Percentiles rank a stretch among this genome's conserved stretches.
These are phyloP conservation scores for Amiota communis DNA, from an alignment of 2,888 invertebrate genomes.

Conservation along the genomic window DNA sequence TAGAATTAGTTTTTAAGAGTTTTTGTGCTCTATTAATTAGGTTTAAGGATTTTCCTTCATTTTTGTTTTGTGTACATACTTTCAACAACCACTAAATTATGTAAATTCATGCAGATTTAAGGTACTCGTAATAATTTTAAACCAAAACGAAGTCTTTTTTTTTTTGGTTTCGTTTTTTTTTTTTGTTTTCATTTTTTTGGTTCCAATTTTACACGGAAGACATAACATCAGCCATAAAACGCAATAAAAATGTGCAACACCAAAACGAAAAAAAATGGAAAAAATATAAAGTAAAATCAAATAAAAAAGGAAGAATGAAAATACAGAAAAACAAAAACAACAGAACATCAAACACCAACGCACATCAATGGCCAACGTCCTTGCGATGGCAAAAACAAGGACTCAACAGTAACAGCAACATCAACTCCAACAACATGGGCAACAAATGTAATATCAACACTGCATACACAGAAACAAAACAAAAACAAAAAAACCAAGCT, in stretches of 20 bases:
- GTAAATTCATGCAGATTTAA: neutral
- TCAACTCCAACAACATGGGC: slow-evolving; percentile 34
- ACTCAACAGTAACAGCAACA: slow-evolving; percentile 17
- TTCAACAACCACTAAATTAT: neutral
- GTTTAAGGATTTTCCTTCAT: too few species aligned
- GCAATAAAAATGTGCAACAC: slow-evolving; percentile 27
- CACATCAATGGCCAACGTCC: slow-evolving; percentile 54
- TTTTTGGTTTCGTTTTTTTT: neutral
- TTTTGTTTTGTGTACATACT: neutral
- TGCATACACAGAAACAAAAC: neutral
- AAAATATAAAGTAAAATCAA: neutral
- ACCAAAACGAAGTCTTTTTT: neutral
- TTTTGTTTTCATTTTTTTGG: too few species aligned
- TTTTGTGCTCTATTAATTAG: too few species aligned
- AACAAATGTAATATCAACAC: slow-evolving; percentile 33
- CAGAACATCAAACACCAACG: slow-evolving; percentile 43
- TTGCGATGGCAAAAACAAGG: slow-evolving; percentile 48
- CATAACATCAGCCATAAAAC: slow-evolving; percentile 28
- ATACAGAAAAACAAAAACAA: slow-evolving; percentile 26
- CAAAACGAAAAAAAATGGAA: slow-evolving; percentile 7
- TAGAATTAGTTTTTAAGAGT: too few species aligned
- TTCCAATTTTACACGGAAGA: neutral
- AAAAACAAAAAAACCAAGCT: slow-evolving; percentile 46
- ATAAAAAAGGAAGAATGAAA: slow-evolving; percentile 21
- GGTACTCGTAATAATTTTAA: slow-evolving; percentile 1